Base-by-base conservation (phyloP, 2,113 vertebrate genomes). In the Irena cyanogastra region DNA sequence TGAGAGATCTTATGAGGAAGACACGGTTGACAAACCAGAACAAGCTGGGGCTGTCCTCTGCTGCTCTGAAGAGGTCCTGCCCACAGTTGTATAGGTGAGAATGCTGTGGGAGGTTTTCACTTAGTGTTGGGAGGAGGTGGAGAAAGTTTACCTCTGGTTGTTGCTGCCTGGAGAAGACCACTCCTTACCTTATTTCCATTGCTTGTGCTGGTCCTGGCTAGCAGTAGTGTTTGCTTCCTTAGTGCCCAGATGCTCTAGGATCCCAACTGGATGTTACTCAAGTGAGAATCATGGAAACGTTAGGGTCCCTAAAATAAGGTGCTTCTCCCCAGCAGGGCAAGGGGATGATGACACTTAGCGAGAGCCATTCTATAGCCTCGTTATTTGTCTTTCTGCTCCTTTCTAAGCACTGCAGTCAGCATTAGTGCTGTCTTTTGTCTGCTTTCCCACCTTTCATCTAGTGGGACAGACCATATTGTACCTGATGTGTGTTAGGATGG, bases 51-150 rank as follows among this genome's bases (percentile, higher is more conserved):
- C 86, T 98, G 65, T 97, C 95, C 30, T 98, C 98, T 2, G 65
- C 95, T 35, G 98, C 98, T 42, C 96, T 99, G 66, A 98, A 99
- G 96, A 98, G 98, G 90, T 99, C 98, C 23, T 99, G 98, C 77
- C 98, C 98, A 44, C 98, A 99, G 83, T 56, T 99, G 54, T 99
- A 98, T 94, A 97, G 98, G 98, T 99, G 96, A 94, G 44, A 77
- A 49, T 7, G 12, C 33, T 69, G 26, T 21, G 10, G 61, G 37
- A 78, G 26, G 63, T 52, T 85, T 33, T 64, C 41, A 52, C 27
- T 41, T 42, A 22, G 23, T 39, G 10, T 16, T 71, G 24, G 45
- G 71, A 79, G 23, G n/a, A 74, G 20, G 16, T 49, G 52, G 19
- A n/a, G 31, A 28, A 54, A 22, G 61, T 70, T 54, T 59, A 78